Evolutionary conservation across 2,888 invertebrate genomes (phyloP).

Genomic region (Sthenelais limicola): DNA sequence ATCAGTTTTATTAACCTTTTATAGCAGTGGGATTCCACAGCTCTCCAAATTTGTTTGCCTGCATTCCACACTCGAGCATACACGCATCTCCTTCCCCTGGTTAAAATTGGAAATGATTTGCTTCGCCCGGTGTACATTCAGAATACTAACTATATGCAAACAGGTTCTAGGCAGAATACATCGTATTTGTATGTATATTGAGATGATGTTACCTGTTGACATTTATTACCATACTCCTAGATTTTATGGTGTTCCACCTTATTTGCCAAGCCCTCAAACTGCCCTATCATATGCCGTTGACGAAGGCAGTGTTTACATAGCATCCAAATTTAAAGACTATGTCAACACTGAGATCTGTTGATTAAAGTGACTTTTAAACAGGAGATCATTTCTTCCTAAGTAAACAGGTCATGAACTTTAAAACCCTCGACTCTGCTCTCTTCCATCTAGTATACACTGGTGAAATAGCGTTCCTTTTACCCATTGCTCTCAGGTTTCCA

Average conservation of each 20-base stretch:
- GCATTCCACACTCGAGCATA: too few species aligned
- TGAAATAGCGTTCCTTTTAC: not conserved
- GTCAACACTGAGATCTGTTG: constrained; percentile 16
- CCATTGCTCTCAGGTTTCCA: constrained; percentile 26
- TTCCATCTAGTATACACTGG: too few species aligned
- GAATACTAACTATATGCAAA: too few species aligned
- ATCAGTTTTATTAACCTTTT: too few species aligned
- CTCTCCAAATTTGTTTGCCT: too few species aligned
- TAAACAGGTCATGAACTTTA: constrained; percentile 24
- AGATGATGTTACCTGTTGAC: constrained; percentile 36
- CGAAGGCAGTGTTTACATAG: constrained; percentile 26
- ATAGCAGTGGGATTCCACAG: too few species aligned
- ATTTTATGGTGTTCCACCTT: constrained; percentile 3
- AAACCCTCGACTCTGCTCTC: not conserved
- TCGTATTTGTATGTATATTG: constrained; percentile 24
- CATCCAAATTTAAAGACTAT: constrained; percentile 3
- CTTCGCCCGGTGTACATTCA: too few species aligned
- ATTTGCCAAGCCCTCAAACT: not conserved
- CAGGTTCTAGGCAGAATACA: too few species aligned
- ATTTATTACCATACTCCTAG: constrained; percentile 34
- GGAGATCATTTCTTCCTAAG: not conserved
- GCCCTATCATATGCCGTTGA: constrained; percentile 17
- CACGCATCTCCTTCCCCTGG: too few species aligned
- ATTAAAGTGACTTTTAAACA: constrained; percentile 10
- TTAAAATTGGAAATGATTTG: too few species aligned